These are phyloP conservation scores for Eutrigla gurnardus DNA, from an alignment of 2,797 vertebrate genomes.

Conservation along the genomic window DNA sequence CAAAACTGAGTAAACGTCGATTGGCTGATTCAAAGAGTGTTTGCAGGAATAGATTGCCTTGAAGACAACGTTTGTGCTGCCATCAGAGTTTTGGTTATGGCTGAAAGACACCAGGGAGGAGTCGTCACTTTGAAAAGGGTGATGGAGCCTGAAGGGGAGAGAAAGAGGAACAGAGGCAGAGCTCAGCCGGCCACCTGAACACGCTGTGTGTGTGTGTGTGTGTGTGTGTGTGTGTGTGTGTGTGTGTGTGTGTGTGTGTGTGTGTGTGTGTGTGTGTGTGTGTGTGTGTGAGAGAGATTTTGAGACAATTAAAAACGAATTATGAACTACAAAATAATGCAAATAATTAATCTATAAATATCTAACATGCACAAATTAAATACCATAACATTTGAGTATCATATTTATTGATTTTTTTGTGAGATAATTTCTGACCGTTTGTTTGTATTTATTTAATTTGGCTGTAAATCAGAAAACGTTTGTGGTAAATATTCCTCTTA, in stretches of 20 bases:
- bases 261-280: slow-evolving; percentile 1
- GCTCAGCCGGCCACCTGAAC: slow-evolving; percentile 13
- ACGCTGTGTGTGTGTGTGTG: not conserved
- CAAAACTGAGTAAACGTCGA: slow-evolving; percentile 85
- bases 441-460: not conserved
- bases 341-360: not conserved
- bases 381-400: not conserved
- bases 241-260: not conserved
- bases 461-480: not conserved
- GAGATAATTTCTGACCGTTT: not conserved
- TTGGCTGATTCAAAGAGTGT: slow-evolving; percentile 81
- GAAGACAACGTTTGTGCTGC: slow-evolving; percentile 76
- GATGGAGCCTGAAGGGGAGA: slow-evolving; percentile 72
- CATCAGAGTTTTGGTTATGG: slow-evolving; percentile 86
- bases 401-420: not conserved
- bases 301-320: not conserved
- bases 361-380: not conserved
- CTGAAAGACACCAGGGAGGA: slow-evolving; percentile 76
- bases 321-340: not conserved
- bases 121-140: slow-evolving; percentile 80
- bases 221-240: slow-evolving; percentile 1
- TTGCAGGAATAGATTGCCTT: slow-evolving; percentile 79
- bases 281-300: not conserved
- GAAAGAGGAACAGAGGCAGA: slow-evolving; percentile 15
- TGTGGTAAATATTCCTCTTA: not conserved